These are phyloP conservation scores for Anas bernieri DNA, from an alignment of 2,797 vertebrate species.

Conservation along the genomic window DNA sequence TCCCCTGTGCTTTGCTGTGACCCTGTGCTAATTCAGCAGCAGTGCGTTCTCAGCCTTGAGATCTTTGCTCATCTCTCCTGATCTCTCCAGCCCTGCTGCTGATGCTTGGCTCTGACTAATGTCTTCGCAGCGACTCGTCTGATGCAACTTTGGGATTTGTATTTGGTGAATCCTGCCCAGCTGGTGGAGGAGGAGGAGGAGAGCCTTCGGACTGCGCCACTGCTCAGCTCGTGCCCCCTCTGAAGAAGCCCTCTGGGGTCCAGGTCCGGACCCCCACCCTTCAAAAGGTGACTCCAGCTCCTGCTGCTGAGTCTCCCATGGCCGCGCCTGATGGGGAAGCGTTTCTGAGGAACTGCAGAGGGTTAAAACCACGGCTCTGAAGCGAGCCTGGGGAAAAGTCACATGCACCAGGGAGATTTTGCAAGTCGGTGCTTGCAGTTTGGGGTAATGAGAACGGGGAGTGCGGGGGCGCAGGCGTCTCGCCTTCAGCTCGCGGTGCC, in stretches of 20 bases:
- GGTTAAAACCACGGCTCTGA: constrained; percentile 32
- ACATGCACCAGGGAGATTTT: constrained; percentile 38
- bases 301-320: neutral
- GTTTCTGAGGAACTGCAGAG: neutral
- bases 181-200: neutral
- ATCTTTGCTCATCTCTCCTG: rapidly evolving
- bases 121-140: neutral
- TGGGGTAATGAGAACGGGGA: neutral
- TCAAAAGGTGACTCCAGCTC: neutral
- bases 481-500: neutral
- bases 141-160: neutral
- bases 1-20: neutral
- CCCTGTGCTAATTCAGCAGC: neutral
- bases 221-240: neutral
- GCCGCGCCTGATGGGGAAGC: neutral
- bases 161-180: neutral
- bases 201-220: neutral
- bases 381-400: neutral
- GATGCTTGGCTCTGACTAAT: neutral
- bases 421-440: constrained; percentile 47
- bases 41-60: neutral
- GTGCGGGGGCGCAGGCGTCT: neutral
- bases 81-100: neutral
- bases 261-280: neutral
- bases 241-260: neutral